phyloP scores from a whole-genome alignment of 2,113 vertebrate species.

The Otis tarda region DNA sequence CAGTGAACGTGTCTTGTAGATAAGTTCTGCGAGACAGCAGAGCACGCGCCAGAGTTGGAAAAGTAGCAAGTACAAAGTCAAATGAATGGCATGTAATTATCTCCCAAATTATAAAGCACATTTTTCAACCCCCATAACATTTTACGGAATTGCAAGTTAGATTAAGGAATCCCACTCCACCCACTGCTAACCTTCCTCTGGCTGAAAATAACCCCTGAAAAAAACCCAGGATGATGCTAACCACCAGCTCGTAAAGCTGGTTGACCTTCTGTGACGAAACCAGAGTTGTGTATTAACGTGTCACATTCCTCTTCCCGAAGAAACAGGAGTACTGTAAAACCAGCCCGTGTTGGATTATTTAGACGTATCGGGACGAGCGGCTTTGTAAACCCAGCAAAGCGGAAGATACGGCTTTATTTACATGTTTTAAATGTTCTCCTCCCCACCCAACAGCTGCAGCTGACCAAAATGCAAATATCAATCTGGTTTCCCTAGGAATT shows the following conservation, averaged over 20 bases:
- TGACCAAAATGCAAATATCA: not conserved
- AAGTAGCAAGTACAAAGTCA: not conserved
- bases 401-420: not conserved
- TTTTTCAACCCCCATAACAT: not conserved
- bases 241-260: not conserved
- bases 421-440: not conserved
- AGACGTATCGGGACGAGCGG: not conserved
- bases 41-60: not conserved
- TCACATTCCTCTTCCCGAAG: not conserved
- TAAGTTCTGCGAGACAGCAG: not conserved
- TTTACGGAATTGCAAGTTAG: not conserved
- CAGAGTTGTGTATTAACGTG: not conserved
- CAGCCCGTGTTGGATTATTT: fast-evolving
- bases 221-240: not conserved
- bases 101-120: not conserved
- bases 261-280: not conserved
- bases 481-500: not conserved
- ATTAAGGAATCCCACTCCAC: not conserved
- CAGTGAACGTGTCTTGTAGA: not conserved
- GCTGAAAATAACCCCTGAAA: not conserved
- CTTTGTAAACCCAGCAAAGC: not conserved
- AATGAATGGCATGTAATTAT: slow-evolving; percentile 2
- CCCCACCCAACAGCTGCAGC: not conserved
- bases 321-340: not conserved
- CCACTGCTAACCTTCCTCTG: slow-evolving; percentile 8